Evolutionary conservation across 1,140 invertebrate genomes (phyloP).

Genomic region (Rhyacophila brunnea): DNA sequence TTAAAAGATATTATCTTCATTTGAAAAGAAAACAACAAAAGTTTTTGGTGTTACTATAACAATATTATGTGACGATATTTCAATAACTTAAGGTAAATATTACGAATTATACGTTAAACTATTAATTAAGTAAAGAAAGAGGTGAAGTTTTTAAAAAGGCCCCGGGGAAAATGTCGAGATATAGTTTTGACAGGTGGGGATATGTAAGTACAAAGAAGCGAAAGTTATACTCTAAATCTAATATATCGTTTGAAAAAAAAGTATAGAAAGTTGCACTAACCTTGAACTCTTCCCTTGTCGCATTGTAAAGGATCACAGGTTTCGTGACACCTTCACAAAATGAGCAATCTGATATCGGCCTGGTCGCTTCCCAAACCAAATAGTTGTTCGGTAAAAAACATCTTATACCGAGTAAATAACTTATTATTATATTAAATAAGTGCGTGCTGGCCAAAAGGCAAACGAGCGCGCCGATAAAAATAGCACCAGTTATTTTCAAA

Average conservation of each 20-base stretch:
- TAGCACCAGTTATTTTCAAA: constrained; percentile 18
- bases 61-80: no score
- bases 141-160: no score
- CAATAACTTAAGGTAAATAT: no score
- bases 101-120: no score
- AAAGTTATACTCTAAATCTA: no score
- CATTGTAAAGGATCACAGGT: constrained; percentile 64
- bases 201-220: no score
- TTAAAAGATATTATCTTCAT: no score
- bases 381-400: constrained; percentile 82
- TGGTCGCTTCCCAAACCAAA: constrained; percentile 79
- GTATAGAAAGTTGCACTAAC: constrained; percentile 38
- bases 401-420: constrained; percentile 53
- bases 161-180: no score
- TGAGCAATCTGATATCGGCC: constrained; percentile 77
- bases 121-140: no score
- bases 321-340: constrained; percentile 67
- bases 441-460: constrained; percentile 16
- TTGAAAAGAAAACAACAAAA: no score
- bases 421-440: constrained; percentile 22
- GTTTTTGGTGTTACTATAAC: no score
- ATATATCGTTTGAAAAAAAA: background rate
- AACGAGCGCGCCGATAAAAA: constrained; percentile 16
- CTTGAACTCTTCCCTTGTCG: constrained; percentile 66
- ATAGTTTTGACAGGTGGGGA: no score